These are phyloP conservation scores for Scotopteryx bipunctaria DNA, from an alignment of 2,888 invertebrate genomes.

Conservation along the genomic window DNA sequence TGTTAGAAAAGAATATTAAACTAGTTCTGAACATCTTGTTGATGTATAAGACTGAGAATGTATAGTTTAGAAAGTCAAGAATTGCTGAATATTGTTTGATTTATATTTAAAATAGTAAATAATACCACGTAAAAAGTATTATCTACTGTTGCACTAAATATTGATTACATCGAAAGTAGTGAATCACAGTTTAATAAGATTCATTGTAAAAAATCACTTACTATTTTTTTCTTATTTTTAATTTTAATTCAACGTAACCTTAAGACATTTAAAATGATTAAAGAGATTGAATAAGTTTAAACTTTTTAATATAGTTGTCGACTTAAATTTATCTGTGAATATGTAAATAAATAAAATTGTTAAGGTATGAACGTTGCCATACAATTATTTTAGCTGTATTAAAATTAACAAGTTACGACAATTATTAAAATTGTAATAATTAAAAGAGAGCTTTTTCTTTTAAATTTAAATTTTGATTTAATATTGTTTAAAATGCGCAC, in stretches of 20 bases:
- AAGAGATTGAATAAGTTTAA: too few relatives aligned
- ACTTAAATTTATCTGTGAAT: conserved; percentile 38
- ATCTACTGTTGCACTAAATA: conserved; percentile 1
- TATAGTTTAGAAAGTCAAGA: conserved; percentile 43
- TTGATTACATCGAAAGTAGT: conserved; percentile 30
- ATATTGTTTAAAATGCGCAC: conserved; percentile 23
- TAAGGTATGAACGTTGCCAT: conserved; percentile 64
- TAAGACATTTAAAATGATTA: too few relatives aligned
- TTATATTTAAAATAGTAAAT: neutral
- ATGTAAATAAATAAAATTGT: conserved; percentile 48
- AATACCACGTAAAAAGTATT: neutral
- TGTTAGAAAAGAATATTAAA: conserved; percentile 42
- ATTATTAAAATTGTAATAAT: conserved; percentile 44
- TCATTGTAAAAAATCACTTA: conserved; percentile 1
- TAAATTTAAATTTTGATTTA: conserved; percentile 40
- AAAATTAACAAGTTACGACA: conserved; percentile 36
- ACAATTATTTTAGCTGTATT: conserved; percentile 47
- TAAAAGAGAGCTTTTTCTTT: conserved; percentile 63
- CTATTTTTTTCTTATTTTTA: too few relatives aligned
- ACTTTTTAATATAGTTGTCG: conserved; percentile 36
- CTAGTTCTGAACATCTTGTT: conserved; percentile 52
- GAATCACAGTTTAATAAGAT: conserved; percentile 2
- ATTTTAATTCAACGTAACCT: too few relatives aligned
- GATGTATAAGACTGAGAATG: conserved; percentile 66
- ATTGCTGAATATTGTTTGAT: conserved; percentile 1